phyloP scores from a whole-genome alignment of 2,888 invertebrate species.

The Macropis europaea region DNA sequence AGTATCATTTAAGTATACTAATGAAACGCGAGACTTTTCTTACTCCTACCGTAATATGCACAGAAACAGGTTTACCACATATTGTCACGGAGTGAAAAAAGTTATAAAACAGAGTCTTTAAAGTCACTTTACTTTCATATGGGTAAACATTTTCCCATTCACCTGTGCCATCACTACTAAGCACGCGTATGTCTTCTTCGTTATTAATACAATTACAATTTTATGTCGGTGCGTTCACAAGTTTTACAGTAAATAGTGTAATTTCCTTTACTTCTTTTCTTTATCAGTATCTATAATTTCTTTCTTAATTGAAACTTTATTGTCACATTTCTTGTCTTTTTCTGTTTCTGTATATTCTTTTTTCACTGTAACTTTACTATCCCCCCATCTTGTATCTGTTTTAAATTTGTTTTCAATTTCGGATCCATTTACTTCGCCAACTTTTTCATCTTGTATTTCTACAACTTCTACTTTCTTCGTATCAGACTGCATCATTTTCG shows the following conservation, averaged over 20 bases:
- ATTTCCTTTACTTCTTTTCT: slow-evolving; percentile 71
- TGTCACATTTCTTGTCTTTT: slow-evolving; percentile 75
- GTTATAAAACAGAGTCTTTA: slow-evolving; percentile 59
- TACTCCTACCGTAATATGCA: slow-evolving; percentile 44
- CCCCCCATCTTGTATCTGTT: slow-evolving; percentile 77
- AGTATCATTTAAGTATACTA: slow-evolving; percentile 22
- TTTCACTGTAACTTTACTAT: slow-evolving; percentile 72
- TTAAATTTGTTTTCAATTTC: slow-evolving; percentile 75
- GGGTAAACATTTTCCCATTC: slow-evolving; percentile 24
- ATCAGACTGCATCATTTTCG: slow-evolving; percentile 74
- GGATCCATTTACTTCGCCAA: slow-evolving; percentile 75
- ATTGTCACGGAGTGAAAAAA: slow-evolving; percentile 57
- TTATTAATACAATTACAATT: slow-evolving; percentile 31
- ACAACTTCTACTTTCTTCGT: slow-evolving; percentile 77
- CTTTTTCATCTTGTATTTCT: slow-evolving; percentile 77
- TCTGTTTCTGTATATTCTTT: slow-evolving; percentile 71
- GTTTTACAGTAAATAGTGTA: slow-evolving; percentile 36
- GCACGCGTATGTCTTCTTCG: slow-evolving; percentile 14
- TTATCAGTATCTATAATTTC: slow-evolving; percentile 72
- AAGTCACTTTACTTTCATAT: slow-evolving; percentile 44
- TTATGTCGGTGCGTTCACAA: slow-evolving; percentile 24
- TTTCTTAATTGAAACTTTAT: slow-evolving; percentile 72
- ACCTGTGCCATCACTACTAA: slow-evolving; percentile 13
- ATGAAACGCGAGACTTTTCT: slow-evolving; percentile 37
- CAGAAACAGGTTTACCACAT: slow-evolving; percentile 41